Conservation (phyloP, 30 jellyfish, hydroid and myxozoan genomes). For the Clytia hemisphaerica region DNA sequence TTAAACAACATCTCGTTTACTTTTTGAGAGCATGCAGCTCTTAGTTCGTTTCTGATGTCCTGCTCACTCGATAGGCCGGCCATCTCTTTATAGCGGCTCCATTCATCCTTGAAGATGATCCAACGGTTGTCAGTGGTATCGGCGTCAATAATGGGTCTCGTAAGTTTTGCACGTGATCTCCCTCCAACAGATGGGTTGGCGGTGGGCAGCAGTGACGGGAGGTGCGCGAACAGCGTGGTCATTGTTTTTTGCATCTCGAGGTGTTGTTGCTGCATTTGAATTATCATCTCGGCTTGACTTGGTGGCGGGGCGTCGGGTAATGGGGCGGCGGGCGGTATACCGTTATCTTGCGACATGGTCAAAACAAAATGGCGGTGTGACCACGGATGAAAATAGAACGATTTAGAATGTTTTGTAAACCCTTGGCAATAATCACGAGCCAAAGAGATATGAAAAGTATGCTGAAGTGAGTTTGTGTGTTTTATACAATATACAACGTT, state of each 20-base stretch:
- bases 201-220: not conserved
- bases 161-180: not conserved
- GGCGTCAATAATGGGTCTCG: slow-evolving; percentile 4
- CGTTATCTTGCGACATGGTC: not conserved
- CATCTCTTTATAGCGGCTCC: not conserved
- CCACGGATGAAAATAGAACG: no score
- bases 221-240: not conserved
- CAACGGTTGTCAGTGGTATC: no score
- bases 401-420: no score
- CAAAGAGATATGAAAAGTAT: no score
- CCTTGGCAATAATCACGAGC: no score
- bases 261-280: not conserved
- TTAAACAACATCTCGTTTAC: slow-evolving; percentile 1
- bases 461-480: no score
- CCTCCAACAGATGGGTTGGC: not conserved
- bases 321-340: not conserved
- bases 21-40: slow-evolving; percentile 19
- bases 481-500: no score
- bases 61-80: not conserved
- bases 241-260: not conserved
- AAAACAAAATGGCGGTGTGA: slow-evolving; percentile 14
- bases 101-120: not conserved
- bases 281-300: not conserved
- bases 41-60: slow-evolving; percentile 12
- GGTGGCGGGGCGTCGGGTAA: not conserved